These are phyloP conservation scores for Drosophila subquinaria DNA, from an alignment of 2,888 invertebrate species.

Conservation along the genomic window DNA sequence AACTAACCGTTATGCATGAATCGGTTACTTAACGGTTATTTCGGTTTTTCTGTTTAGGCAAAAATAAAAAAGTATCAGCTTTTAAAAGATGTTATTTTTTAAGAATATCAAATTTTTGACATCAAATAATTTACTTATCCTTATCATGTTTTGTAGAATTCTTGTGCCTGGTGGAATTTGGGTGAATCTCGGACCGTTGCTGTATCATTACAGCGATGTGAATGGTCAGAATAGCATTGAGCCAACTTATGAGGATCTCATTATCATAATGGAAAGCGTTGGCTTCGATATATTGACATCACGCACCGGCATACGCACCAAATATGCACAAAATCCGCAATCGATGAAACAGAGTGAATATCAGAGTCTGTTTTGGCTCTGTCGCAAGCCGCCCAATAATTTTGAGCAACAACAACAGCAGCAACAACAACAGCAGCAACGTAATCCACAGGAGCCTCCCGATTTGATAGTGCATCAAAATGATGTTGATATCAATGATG, in stretches of 20 bases:
- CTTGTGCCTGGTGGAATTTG: conserved; percentile 95
- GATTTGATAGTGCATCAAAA: conserved; percentile 51
- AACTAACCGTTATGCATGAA: no score
- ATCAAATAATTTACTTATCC: no score
- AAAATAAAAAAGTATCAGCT: no score
- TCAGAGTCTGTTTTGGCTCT: conserved; percentile 96
- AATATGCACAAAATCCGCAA: conserved; percentile 96
- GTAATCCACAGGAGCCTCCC: conserved; percentile 44
- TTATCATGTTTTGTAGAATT: conserved; percentile 86
- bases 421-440: conserved; percentile 16
- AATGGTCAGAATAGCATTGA: conserved; percentile 95
- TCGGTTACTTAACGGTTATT: no score
- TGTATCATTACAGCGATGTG: conserved; percentile 96
- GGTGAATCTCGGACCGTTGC: conserved; percentile 96
- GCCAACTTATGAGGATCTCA: conserved; percentile 94
- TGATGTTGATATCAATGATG: conserved; percentile 4
- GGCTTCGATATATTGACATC: conserved; percentile 93
- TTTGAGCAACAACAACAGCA: conserved; percentile 20
- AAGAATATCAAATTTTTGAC: no score
- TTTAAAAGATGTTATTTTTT: no score
- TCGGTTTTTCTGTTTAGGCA: no score
- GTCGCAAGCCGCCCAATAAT: conserved; percentile 89
- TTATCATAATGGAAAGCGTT: conserved; percentile 91
- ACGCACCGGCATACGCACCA: conserved; percentile 91
- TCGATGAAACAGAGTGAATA: conserved; percentile 98